Evolutionary conservation across 2,888 invertebrate genomes (phyloP), one percentile per base, ranked within the genome.

Genomic region (Eilema sororculum): DNA sequence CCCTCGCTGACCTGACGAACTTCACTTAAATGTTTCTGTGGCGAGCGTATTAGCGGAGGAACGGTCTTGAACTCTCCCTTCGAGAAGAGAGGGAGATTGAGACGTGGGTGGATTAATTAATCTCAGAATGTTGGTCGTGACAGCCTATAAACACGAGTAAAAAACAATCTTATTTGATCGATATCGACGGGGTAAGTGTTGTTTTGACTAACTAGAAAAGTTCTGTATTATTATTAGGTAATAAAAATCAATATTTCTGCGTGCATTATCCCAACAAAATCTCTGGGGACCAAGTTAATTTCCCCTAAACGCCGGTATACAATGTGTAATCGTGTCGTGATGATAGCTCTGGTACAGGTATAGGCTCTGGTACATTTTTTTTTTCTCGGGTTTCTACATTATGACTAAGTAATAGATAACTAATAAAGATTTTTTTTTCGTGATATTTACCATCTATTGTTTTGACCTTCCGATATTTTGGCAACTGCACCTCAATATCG

Each of bases 1-100:
- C 87, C 86, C 85, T 78, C 74, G 77, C 73, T 82, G 78, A 79
- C 85, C 80, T 84, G 81, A 78, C 84, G 81, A 84, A 87, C 77
- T 78, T 74, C 74, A 73, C 76, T 82, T 78, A 76, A 82, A 78
- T 78, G 78, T 76, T 80, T 73, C 74, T 79, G 78, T 81, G 61
- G 68, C 33, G 61, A 65, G 66, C 52, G 22, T 52, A 66, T 72
- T 65, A 62, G 64, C 33, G 60, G 37, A 67, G 63, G 0, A n/a
- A 63, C 66, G 56, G 61, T 64, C 60, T 41, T 22, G 59, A 60
- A 56, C 37, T 64, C 41, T 37, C 69, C 60, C 60, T 65, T 41
- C 33, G 46, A 52, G 12, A 16, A 20, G n/a, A 59, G 33, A 59
- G 65, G 46, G 59, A 59, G 59, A 59, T 69, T 69, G 64, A 69